Evolutionary conservation across 2,888 invertebrate species (phyloP).

Genomic region (Ochropacha duplaris): DNA sequence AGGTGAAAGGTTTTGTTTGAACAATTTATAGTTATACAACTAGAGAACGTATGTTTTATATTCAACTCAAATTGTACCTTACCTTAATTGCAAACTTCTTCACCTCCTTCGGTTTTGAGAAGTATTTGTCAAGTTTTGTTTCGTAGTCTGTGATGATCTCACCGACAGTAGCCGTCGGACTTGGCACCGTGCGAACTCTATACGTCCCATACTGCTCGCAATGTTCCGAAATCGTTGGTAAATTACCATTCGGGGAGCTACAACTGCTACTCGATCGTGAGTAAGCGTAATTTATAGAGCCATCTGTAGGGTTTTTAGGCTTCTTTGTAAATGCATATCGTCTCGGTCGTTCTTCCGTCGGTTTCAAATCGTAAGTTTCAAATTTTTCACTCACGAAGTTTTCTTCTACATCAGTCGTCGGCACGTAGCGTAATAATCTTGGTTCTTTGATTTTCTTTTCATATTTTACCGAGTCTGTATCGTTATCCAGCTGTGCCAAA

Average conservation of each 20-base stretch:
- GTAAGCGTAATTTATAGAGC: constrained; percentile 72
- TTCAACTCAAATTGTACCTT: constrained; percentile 55
- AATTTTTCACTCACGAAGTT: constrained; percentile 69
- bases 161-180: constrained; percentile 33
- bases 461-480: constrained; percentile 72
- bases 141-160: constrained; percentile 58
- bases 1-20: background rate
- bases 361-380: constrained; percentile 71
- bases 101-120: constrained; percentile 63
- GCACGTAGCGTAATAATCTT: constrained; percentile 66
- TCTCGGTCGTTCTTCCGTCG: constrained; percentile 61
- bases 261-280: constrained; percentile 74
- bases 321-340: constrained; percentile 71
- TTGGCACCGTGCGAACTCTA: constrained; percentile 49
- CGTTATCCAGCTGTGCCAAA: constrained; percentile 68
- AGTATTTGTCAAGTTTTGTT: constrained; percentile 72
- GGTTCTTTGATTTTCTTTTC: constrained; percentile 76
- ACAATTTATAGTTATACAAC: constrained; percentile 13
- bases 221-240: constrained; percentile 76
- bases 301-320: constrained; percentile 70
- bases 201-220: constrained; percentile 70
- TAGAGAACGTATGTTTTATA: constrained; percentile 8
- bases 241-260: constrained; percentile 71
- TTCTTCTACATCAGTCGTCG: constrained; percentile 70
- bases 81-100: constrained; percentile 67